These are phyloP conservation scores for Podarcis cretensis DNA, from an alignment of 2,113 vertebrate species.

Conservation along the genomic window DNA sequence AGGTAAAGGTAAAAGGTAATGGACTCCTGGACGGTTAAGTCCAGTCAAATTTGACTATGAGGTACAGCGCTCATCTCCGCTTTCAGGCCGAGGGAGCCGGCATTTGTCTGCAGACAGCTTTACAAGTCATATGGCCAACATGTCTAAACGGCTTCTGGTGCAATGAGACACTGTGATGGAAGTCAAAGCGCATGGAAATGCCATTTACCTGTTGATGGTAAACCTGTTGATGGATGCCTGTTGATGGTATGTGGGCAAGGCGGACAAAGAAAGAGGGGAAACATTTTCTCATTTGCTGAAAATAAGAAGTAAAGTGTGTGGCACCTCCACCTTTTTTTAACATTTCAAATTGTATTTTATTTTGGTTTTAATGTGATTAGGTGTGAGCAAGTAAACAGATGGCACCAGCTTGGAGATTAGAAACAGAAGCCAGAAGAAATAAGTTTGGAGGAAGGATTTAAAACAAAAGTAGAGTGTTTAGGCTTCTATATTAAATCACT, in stretches of 20 bases:
- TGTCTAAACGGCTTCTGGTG: no score
- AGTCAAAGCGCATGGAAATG: no score
- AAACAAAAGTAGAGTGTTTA: constrained; percentile 14
- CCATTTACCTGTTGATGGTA: neutral
- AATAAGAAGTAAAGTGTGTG: neutral
- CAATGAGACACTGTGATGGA: no score
- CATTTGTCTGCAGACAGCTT: no score
- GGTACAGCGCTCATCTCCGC: no score
- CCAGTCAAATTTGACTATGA: no score
- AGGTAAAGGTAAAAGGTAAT: no score
- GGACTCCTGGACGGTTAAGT: no score
- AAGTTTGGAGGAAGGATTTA: constrained; percentile 42
- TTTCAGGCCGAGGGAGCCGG: no score
- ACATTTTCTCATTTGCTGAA: neutral
- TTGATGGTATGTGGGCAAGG: neutral
- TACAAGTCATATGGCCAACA: no score
- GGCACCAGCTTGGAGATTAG: constrained; percentile 33
- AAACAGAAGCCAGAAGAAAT: constrained; percentile 33
- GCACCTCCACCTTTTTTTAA: neutral
- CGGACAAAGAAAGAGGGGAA: no score
- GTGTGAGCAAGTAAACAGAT: constrained; percentile 36
- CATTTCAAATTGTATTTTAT: neutral
- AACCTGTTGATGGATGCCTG: neutral
- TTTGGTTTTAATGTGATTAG: constrained; percentile 38
- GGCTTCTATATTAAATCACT: constrained; percentile 41